Evolutionary conservation across 2,113 vertebrate genomes (phyloP).

Genomic region (Melospiza melodia): DNA sequence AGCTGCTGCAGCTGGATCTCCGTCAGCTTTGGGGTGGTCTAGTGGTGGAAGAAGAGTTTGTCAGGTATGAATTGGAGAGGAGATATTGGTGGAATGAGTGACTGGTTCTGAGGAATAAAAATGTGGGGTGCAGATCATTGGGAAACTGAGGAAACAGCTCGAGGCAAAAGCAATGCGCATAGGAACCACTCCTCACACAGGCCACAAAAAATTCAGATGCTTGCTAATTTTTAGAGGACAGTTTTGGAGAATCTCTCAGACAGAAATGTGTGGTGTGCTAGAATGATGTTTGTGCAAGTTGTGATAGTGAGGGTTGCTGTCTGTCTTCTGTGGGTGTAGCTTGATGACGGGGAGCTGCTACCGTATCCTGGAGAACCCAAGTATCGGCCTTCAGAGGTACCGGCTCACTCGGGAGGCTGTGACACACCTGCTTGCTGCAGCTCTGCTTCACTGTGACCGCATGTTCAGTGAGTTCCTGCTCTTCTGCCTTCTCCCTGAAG

Average conservation of each 20-base stretch:
- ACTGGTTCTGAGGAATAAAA: neutral
- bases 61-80: conserved; percentile 74
- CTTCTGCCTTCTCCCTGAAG: neutral
- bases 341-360: conserved; percentile 91
- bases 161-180: neutral
- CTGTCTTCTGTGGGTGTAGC: conserved; percentile 68
- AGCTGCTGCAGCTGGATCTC: conserved; percentile 91
- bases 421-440: conserved; percentile 84
- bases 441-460: conserved; percentile 87
- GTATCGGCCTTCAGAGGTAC: conserved; percentile 84
- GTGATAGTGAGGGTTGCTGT: neutral
- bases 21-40: conserved; percentile 86
- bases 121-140: neutral
- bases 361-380: conserved; percentile 91
- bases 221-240: neutral
- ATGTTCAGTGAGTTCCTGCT: conserved; percentile 83
- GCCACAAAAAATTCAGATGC: neutral
- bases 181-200: accelerated
- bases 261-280: neutral
- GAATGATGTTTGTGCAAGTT: neutral
- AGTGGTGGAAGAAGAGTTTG: conserved; percentile 90
- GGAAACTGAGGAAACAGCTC: neutral
- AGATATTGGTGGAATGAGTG: neutral
- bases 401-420: conserved; percentile 83
- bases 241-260: neutral